Conservation (phyloP, 1,140 invertebrate genomes). For the Pseudomyrmex sp. region DNA sequence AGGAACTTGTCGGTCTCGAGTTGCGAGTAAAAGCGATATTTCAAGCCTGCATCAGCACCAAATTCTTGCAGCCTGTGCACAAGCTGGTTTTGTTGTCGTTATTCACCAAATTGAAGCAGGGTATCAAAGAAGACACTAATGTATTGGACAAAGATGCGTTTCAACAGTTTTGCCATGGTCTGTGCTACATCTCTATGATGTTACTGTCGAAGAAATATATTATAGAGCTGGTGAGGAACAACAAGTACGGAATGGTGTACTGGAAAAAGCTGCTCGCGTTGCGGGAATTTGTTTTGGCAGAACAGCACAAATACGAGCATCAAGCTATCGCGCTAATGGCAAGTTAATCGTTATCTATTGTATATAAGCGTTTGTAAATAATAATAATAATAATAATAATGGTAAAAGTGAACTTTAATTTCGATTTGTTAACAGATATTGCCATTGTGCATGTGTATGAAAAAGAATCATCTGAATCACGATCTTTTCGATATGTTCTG, state of each 20-base stretch:
- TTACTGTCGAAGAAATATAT: slow-evolving; percentile 80
- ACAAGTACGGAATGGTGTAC: slow-evolving; percentile 79
- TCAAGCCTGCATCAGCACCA: slow-evolving; percentile 81
- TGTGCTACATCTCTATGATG: slow-evolving; percentile 78
- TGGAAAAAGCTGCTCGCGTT: slow-evolving; percentile 80
- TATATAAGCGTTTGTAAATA: neutral
- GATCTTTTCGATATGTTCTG: slow-evolving; percentile 88
- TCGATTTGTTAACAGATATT: slow-evolving; percentile 87
- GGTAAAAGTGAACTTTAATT: slow-evolving; percentile 62
- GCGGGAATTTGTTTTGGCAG: slow-evolving; percentile 68
- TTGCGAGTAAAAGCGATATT: slow-evolving; percentile 79
- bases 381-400: neutral
- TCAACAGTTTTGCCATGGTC: slow-evolving; percentile 75
- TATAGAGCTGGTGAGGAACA: slow-evolving; percentile 77
- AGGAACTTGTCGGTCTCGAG: slow-evolving; percentile 76
- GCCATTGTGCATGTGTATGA: slow-evolving; percentile 85
- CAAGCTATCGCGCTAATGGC: slow-evolving; percentile 86
- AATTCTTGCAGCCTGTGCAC: slow-evolving; percentile 79
- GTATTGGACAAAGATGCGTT: slow-evolving; percentile 64
- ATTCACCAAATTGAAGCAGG: slow-evolving; percentile 79
- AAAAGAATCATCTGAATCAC: slow-evolving; percentile 77
- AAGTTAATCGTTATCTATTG: slow-evolving; percentile 62
- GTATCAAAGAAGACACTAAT: slow-evolving; percentile 68
- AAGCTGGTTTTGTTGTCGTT: slow-evolving; percentile 77
- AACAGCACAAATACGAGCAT: slow-evolving; percentile 82